Conservation (phyloP, 2,113 vertebrate genomes). For the Tenrec ecaudatus region DNA sequence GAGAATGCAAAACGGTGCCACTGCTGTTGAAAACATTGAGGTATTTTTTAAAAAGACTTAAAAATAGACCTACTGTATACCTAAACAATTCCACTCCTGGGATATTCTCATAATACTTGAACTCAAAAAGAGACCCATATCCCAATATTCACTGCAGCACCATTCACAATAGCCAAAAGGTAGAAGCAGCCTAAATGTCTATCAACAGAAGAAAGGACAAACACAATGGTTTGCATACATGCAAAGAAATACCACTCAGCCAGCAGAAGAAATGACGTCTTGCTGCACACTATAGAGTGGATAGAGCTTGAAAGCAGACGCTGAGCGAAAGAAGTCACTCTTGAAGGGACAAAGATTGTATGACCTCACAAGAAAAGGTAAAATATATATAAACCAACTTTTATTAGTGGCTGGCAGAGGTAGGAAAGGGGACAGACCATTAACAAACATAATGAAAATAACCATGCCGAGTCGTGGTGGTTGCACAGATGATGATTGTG, state of each 20-base stretch:
- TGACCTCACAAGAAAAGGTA: neutral
- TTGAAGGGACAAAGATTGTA: neutral
- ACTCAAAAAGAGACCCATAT: too few relatives aligned
- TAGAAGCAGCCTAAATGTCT: neutral
- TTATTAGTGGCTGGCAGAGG: neutral
- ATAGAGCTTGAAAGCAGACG: neutral
- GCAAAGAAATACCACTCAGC: neutral
- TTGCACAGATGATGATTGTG: neutral
- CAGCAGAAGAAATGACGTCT: neutral
- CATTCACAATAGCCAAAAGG: neutral
- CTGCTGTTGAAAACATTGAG: too few relatives aligned
- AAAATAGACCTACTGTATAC: too few relatives aligned
- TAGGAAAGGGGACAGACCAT: neutral
- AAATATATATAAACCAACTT: neutral
- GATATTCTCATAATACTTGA: too few relatives aligned
- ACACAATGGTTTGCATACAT: neutral
- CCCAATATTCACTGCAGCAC: neutral
- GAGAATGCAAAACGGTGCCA: too few relatives aligned
- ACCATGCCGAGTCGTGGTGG: neutral
- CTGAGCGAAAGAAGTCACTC: neutral
- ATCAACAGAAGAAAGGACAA: neutral
- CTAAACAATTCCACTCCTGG: too few relatives aligned
- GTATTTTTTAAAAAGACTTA: too few relatives aligned
- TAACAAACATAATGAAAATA: neutral
- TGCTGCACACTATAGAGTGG: neutral